Evolutionary conservation across 2,888 invertebrate species (phyloP).

Genomic region (Ormyrus nitidulus): DNA sequence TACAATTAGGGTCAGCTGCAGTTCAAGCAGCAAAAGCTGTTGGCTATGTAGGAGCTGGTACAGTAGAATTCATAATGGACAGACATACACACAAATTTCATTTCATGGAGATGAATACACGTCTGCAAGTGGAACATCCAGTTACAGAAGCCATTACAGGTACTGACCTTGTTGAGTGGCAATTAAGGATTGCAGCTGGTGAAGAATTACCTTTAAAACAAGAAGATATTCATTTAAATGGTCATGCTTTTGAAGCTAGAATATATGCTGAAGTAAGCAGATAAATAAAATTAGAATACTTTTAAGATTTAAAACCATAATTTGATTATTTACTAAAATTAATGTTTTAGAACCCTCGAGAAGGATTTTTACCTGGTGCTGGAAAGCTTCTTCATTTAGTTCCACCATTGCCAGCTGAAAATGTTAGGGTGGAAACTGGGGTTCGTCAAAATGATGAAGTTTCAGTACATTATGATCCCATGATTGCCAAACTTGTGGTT

Average conservation of each 20-base stretch:
- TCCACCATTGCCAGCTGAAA: conserved; percentile 81
- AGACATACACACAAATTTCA: conserved; percentile 90
- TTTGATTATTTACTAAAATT: conserved; percentile 2
- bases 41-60: conserved; percentile 97
- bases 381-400: conserved; percentile 87
- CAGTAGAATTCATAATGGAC: conserved; percentile 98
- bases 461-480: conserved; percentile 98
- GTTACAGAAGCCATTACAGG: conserved; percentile 98
- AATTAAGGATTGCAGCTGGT: conserved; percentile 92
- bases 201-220: conserved; percentile 90
- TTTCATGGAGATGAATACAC: conserved; percentile 99
- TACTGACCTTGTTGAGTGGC: conserved; percentile 99
- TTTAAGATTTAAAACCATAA: conserved; percentile 4
- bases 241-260: conserved; percentile 97
- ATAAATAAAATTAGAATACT: conserved; percentile 6
- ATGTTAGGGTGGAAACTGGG: conserved; percentile 92
- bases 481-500: conserved; percentile 99
- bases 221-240: conserved; percentile 84
- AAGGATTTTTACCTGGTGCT: conserved; percentile 95
- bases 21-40: conserved; percentile 96
- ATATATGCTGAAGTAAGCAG: conserved; percentile 90
- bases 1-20: conserved; percentile 90
- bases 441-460: conserved; percentile 95
- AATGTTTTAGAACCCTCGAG: conserved; percentile 79
- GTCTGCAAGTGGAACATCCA: conserved; percentile 96